Base-by-base conservation (phyloP, 2,797 vertebrate species). In the Neopelma chrysocephalum region DNA sequence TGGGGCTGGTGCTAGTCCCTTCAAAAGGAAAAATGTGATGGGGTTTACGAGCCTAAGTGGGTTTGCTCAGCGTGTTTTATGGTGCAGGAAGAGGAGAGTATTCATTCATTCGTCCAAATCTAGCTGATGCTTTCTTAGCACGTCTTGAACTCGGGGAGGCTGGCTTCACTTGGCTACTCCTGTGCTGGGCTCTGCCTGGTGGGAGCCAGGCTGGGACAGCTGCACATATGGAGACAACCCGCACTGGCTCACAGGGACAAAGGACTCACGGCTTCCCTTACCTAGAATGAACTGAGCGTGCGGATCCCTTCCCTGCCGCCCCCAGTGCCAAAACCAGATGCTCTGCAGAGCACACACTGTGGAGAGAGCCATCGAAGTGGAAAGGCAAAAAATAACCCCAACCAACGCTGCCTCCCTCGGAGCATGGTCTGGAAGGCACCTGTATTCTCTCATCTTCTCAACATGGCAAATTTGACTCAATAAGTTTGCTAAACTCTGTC, bases 1-100 rank as follows among this genome's bases (percentile, higher is more conserved):
- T 3, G 3, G 34, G 64, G 34, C 16, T 65, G 60, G 45, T 64
- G 53, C 60, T 80, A 48, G 45, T 32, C n/a, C 72, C 87, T 92
- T 87, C 58, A 66, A 85, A 78, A 91, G 71, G 45, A 77, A 93
- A 89, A 92, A 84, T 43, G 65, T 0, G 0, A 51, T 26, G 47
- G 79, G 18, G 78, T 87, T 96, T 93, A 75, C 48, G 61, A 91
- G 79, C 79, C 50, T 42, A 25, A 82, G 82, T 0, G 17, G 79
- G 69, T 91, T 85, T 93, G 69, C 77, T 75, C 72, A 72, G 93
- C 8, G 1, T 75, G 76, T 78, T 86, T 96, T 83, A 69, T 88
- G 86, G 79, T 69, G 23, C 69, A 91, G 85, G 87, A 96, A 86
- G 89, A 69, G 54, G 26, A 86, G 38, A 75, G 32, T 3, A 36